phyloP scores from a whole-genome alignment of 2,113 vertebrate species.

The Amphiprion percula region DNA sequence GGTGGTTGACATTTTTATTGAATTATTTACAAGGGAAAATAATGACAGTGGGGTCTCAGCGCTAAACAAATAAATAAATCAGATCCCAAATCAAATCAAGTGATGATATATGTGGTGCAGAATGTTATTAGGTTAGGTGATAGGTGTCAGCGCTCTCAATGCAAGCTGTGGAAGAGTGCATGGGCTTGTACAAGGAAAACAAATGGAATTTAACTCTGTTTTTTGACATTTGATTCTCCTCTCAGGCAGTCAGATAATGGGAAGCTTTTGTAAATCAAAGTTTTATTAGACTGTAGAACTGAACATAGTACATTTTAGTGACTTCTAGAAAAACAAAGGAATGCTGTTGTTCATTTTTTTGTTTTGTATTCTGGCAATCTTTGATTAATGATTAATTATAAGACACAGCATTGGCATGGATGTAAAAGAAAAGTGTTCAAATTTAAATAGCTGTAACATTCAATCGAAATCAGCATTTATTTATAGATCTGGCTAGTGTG shows the following conservation, averaged over 20 bases:
- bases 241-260: slow-evolving; percentile 25
- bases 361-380: neutral
- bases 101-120: slow-evolving; percentile 74
- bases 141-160: slow-evolving; percentile 71
- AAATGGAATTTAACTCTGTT: slow-evolving; percentile 39
- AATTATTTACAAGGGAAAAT: slow-evolving; percentile 86
- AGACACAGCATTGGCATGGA: neutral
- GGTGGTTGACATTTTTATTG: slow-evolving; percentile 83
- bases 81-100: slow-evolving; percentile 81
- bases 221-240: slow-evolving; percentile 33
- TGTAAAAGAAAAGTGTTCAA: neutral
- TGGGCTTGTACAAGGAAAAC: slow-evolving; percentile 45
- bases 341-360: neutral
- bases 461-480: too few species aligned
- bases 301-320: neutral
- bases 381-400: neutral
- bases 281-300: slow-evolving; percentile 18
- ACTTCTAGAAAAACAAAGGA: neutral
- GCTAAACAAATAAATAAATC: slow-evolving; percentile 87
- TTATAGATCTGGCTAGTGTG: neutral
- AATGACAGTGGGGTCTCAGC: slow-evolving; percentile 77
- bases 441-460: too few species aligned
- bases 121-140: slow-evolving; percentile 78
- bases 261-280: slow-evolving; percentile 19
- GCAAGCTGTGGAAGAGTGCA: slow-evolving; percentile 53